phyloP scores from a whole-genome alignment of 2,888 invertebrate species.

The Nemotelus nigrinus region DNA sequence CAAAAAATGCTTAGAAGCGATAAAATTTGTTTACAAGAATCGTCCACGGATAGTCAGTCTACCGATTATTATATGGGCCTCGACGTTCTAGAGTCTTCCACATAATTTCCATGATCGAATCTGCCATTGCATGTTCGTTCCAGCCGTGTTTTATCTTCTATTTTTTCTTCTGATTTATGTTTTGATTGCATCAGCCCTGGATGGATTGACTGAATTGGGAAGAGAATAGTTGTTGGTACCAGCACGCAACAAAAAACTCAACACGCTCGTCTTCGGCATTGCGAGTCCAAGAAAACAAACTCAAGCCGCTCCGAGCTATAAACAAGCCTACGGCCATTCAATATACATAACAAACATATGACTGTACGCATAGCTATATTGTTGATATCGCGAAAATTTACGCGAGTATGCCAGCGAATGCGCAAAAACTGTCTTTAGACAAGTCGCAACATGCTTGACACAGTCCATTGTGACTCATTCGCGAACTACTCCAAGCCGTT shows the following conservation, averaged over 20 bases:
- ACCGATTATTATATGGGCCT: neutral
- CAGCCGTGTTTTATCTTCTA: neutral
- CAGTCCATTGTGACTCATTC: slow-evolving; percentile 4
- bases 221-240: neutral
- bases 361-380: neutral
- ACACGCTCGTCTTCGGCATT: neutral
- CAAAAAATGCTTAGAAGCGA: neutral
- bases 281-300: neutral
- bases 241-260: neutral
- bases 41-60: slow-evolving; percentile 6
- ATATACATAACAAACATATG: neutral
- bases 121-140: slow-evolving; percentile 12
- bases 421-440: slow-evolving; percentile 11
- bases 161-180: neutral
- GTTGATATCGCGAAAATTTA: slow-evolving; percentile 25
- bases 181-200: neutral
- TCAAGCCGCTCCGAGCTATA: neutral
- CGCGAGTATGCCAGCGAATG: slow-evolving; percentile 12
- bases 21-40: slow-evolving; percentile 28
- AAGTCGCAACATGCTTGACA: slow-evolving; percentile 31
- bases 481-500: neutral
- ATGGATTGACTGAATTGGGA: neutral
- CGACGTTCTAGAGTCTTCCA: neutral
- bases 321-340: neutral
- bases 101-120: neutral